Evolutionary conservation across 2,888 invertebrate species (phyloP).

Genomic region (Cistogaster globosa): DNA sequence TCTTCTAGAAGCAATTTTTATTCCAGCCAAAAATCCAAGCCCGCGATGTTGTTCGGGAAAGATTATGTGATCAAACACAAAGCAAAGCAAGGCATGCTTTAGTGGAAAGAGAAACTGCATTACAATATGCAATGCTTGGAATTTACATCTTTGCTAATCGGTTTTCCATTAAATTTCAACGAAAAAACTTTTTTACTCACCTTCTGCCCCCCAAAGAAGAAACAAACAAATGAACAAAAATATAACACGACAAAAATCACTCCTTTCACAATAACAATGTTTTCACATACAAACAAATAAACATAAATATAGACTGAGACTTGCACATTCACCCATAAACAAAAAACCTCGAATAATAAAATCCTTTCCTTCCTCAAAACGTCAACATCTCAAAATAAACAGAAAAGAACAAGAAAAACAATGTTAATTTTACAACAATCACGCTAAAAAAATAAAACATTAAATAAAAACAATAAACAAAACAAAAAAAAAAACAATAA

Average conservation of each 20-base stretch:
- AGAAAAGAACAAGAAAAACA: slow-evolving; percentile 20
- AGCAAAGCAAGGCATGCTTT: no score
- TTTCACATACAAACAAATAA: slow-evolving; percentile 33
- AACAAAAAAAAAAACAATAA: slow-evolving; percentile 5
- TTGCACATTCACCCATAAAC: not conserved
- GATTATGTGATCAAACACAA: no score
- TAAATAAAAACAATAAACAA: not conserved
- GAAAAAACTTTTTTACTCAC: not conserved
- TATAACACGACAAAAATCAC: slow-evolving; percentile 53
- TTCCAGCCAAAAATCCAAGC: no score
- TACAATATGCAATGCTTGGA: no score
- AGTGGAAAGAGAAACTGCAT: no score
- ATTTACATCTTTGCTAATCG: no score
- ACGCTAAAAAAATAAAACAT: slow-evolving; percentile 63
- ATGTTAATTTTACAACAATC: slow-evolving; percentile 63
- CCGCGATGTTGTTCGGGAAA: no score
- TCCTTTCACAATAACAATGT: slow-evolving; percentile 54
- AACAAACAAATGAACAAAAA: slow-evolving; percentile 3
- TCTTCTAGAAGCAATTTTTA: no score
- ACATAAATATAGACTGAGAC: slow-evolving; percentile 27
- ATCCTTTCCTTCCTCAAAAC: slow-evolving; percentile 57
- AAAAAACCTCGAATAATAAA: slow-evolving; percentile 49
- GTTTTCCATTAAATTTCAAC: not conserved
- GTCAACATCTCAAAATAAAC: slow-evolving; percentile 39
- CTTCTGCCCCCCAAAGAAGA: not conserved